Base-by-base conservation (phyloP, 2,113 vertebrate genomes). In the Phyllostomus discolor region DNA sequence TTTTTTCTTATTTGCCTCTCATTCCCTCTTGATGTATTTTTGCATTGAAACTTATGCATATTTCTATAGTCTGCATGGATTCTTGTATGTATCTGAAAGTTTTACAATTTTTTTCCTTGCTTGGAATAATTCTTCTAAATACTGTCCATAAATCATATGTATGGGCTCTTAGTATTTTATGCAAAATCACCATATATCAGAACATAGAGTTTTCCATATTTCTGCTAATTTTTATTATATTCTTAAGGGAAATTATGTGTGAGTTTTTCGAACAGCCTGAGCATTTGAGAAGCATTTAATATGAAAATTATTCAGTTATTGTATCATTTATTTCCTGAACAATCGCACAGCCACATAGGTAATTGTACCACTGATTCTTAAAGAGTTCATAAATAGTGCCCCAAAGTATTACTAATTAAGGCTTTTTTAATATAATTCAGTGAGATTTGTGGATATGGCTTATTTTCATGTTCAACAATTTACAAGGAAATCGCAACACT, bases 361-460 rank as follows among this genome's bases (percentile, higher is more conserved):
- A 97, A 82, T 35, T 50, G 67, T 75, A 90, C 5, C 22, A 70
- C 20, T 92, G 80, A 83, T 80, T 92, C 90, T 94, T 94, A 62
- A 89, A 95, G 31, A 80, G 35, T 62, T 94, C 88, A 92, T 90
- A 96, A 95, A 79, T 41, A 84, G 54, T 35, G 0, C 10, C 54
- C 33, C 69, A n/a, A 67, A 91, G 41, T 28, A 83, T 92, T 90
- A 62, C 50, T 97, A 94, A 97, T 83, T 91, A 59, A 81, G n/a
- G 22, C 15, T 95, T 87, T 84, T 64, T 92, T 95, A 80, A 38
- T 35, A 90, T 70, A 81, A 66, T 84, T 90, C 48, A 84, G 41
- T 84, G 24, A 95, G 57, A 80, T 95, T 62, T 92, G 6, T 88
- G 57, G 17, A n/a, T 75, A 62, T 88, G 48, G 64, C 57, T 84